These are phyloP conservation scores for Folsomia manolachei DNA, from an alignment of 2,888 invertebrate genomes.

Conservation along the genomic window DNA sequence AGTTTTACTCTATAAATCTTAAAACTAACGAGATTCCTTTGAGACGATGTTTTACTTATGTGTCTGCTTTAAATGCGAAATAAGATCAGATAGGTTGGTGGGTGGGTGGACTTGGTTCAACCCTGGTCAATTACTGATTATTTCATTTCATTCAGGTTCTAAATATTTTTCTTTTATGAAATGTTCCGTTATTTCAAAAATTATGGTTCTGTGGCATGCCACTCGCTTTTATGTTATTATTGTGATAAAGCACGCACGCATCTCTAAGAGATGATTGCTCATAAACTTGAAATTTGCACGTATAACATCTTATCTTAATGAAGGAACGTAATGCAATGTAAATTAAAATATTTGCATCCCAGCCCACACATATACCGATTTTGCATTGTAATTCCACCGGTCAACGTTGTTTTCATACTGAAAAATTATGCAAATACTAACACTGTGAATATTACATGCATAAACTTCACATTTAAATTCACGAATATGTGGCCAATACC, in stretches of 20 bases:
- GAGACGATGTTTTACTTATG: neutral
- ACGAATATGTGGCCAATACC: too few relatives aligned
- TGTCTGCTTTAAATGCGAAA: neutral
- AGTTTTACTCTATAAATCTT: neutral
- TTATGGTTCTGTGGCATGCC: neutral
- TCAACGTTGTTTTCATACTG: neutral
- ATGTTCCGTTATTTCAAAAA: neutral
- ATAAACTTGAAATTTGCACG: neutral
- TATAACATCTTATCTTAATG: neutral
- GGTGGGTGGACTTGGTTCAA: neutral
- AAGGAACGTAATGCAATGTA: neutral
- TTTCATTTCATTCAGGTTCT: neutral
- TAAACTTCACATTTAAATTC: too few relatives aligned
- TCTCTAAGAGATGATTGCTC: neutral
- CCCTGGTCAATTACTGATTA: neutral
- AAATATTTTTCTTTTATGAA: neutral
- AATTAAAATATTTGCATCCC: neutral
- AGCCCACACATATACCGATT: too few relatives aligned
- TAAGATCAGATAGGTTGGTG: neutral
- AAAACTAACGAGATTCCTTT: neutral
- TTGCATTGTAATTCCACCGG: too few relatives aligned
- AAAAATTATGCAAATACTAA: neutral
- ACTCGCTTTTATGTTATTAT: neutral
- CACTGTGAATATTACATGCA: too few relatives aligned
- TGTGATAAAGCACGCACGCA: neutral